These are phyloP conservation scores for Sinonovacula constricta DNA, from an alignment of 1,140 invertebrate species.

Conservation along the genomic window DNA sequence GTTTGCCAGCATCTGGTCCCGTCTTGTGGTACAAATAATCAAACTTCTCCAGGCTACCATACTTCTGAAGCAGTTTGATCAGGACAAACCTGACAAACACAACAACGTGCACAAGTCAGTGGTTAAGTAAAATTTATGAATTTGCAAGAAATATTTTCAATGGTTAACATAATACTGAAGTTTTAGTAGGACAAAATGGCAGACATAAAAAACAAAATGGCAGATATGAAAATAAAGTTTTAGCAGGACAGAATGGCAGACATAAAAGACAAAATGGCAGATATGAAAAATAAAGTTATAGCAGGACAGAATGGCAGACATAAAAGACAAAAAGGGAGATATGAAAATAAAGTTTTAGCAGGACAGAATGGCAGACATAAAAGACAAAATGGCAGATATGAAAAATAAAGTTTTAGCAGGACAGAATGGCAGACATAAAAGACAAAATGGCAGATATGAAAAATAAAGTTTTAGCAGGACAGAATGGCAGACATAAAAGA, in stretches of 20 bases:
- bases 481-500: too few relatives aligned
- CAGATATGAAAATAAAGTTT: neutral
- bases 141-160: neutral
- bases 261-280: constrained; percentile 10
- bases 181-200: neutral
- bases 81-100: constrained; percentile 86
- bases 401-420: too few relatives aligned
- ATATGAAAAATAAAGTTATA: too few relatives aligned
- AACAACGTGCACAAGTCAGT: constrained; percentile 43
- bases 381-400: too few relatives aligned
- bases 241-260: constrained; percentile 6
- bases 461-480: too few relatives aligned
- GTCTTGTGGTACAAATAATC: constrained; percentile 95
- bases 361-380: too few relatives aligned
- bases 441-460: too few relatives aligned
- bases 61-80: constrained; percentile 95
- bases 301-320: too few relatives aligned
- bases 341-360: too few relatives aligned
- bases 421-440: too few relatives aligned
- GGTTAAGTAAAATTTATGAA: constrained; percentile 16
- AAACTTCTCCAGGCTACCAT: constrained; percentile 94
- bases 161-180: neutral
- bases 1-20: constrained; percentile 91
- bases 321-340: too few relatives aligned
- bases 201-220: neutral